Evolutionary conservation across 2,888 invertebrate species (phyloP).

Genomic region (Mythimna loreyi): DNA sequence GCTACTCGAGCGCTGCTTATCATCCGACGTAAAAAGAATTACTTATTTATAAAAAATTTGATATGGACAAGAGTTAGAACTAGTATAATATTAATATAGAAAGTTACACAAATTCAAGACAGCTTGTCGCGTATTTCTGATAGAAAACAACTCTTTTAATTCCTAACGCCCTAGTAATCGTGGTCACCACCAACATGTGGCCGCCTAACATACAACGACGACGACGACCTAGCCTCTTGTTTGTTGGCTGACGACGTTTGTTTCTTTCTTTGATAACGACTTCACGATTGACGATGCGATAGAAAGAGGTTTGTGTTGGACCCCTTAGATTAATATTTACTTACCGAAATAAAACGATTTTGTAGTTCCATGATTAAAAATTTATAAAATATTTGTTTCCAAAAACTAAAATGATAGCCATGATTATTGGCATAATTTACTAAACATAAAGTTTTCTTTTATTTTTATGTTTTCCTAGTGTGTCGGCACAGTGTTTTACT

Average conservation of each 20-base stretch:
- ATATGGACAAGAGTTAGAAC: neutral
- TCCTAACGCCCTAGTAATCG: conserved; percentile 53
- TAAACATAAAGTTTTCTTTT: neutral
- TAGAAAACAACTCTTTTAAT: conserved; percentile 18
- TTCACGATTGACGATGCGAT: neutral
- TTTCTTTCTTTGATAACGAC: conserved; percentile 1
- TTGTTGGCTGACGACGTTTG: neutral
- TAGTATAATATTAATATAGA: too few species aligned
- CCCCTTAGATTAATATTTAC: neutral
- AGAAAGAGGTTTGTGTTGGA: neutral
- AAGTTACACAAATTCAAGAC: neutral
- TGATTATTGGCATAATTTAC: neutral
- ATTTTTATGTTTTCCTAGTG: conserved; percentile 31
- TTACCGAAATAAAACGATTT: neutral
- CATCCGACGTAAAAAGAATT: neutral
- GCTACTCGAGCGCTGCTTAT: neutral
- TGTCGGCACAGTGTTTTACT: conserved; percentile 29
- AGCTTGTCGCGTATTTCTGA: neutral
- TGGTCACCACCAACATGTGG: conserved; percentile 64
- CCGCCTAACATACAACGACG: conserved; percentile 48
- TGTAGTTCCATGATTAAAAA: neutral
- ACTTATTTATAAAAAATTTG: neutral
- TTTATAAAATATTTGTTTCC: neutral
- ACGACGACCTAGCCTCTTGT: conserved; percentile 12
- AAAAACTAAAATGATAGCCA: neutral